Base-by-base conservation (phyloP, 2,113 vertebrate species). In the Polyodon spathula region DNA sequence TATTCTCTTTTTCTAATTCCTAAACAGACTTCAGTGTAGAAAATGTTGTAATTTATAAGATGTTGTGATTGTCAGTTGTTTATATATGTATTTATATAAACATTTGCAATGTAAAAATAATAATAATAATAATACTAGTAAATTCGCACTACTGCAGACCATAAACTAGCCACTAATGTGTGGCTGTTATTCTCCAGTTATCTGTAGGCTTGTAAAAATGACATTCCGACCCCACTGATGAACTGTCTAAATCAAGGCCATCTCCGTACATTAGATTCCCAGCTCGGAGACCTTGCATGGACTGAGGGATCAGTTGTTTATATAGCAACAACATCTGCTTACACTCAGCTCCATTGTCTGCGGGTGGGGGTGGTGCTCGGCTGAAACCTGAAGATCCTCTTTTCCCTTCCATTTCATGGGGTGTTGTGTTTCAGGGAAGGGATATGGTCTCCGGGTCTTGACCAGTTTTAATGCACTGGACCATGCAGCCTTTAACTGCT, bases 391-490 rank as follows among this genome's bases (percentile, higher is more conserved):
- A 66, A 40, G 37, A 64, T 73, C 72, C 66, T 58, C 59, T 41
- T 76, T 68, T 77, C 61, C 69, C 63, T 37, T 69, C 67, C 54
- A 66, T 74, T 83, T 82, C 72, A 72, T 74, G 70, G 40, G 4
- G 1, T 80, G 66, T 72, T 76, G 66, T 64, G 64, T 78, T 77
- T 82, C 69, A 71, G 62, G 37, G 0, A 5, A 70, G 65, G 67
- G 65, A 71, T 68, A 76, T 73, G 60, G 55, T 72, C 66, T 76
- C 58, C 56, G 57, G 70, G 66, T 65, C 52, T 56, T 63, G 59
- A 73, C 72, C 73, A 73, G 54, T 78, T 46, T 12, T 76, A 74
- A 83, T 87, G 78, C 81, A 75, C 79, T 80, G 84, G 84, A 88
- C 76, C 78, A 76, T 84, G 80, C 73, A 87, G 85, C 76, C 73